Evolutionary conservation across 2,797 vertebrate genomes (phyloP), one percentile per base, ranked within the genome.

Genomic region (Perodicticus potto): DNA sequence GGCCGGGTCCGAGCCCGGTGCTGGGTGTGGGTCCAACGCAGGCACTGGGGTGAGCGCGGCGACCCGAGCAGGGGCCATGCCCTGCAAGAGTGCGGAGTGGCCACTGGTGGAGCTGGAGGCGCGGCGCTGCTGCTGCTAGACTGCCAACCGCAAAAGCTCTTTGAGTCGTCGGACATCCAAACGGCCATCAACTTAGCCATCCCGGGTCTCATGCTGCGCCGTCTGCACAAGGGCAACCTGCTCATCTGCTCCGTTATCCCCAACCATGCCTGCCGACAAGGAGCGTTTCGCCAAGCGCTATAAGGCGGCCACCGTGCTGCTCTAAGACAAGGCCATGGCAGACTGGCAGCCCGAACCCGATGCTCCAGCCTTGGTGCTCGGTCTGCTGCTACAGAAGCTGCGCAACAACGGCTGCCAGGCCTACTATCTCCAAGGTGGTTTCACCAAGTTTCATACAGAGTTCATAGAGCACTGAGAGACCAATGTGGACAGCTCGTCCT

Each of bases 141-240:
- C 98, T 99, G 99, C 98, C 99, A 99, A 86, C 98, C 99, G 67
- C 99, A 99, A 96, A 99, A 99, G 98, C 99, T 99, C 34, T 99
- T 99, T 99, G 99, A 99, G 99, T 99, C 99, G 91, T 99, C 99
- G 93, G 99, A 99, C 99, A 99, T 99, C 97, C 99, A 99, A 98
- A 99, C 99, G 78, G 99, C 99, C 98, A 99, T 99, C 99, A 99
- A 99, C 98, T 98, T 99, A 98, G 99, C 99, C 97, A 99, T 99
- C 99, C 99, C 99, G 92, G 99, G 99, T 97, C 99, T 99, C 96
- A 99, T 99, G 99, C 99, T 99, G 80, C 99, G 99, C 80, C 98
- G 99, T 96, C 98, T 99, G 96, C 99, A 99, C 98, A 99, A 99
- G 98, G 99, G 99, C 97, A 99, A 99, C 98, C 98, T 99, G 98